Base-by-base conservation (phyloP, 2,797 vertebrate genomes). In the Monodelphis domestica region DNA sequence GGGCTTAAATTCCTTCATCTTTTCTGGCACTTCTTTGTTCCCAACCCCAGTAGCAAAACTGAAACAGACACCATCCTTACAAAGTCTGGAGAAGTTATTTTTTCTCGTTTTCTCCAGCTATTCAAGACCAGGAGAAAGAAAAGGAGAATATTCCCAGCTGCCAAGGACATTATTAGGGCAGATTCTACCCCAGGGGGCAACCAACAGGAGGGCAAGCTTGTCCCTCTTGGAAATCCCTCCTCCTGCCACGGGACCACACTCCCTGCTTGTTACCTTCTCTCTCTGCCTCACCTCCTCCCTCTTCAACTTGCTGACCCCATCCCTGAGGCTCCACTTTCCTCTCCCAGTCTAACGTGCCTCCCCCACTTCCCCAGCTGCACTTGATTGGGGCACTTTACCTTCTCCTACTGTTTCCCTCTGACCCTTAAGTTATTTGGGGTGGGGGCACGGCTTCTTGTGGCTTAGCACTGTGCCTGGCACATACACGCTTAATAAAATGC, bases 281-380 rank as follows among this genome's bases (percentile, higher is more conserved):
- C 50, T 10, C 53, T 10, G 1, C 0, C 0, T 10, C n/a, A 52
- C 4, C 53, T 29, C 21, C 12, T 10, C 11, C 17, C 50, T 4
- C 29, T 29, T 24, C 5, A 21, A 3, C 55, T n/a, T 12, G 7
- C 0, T 12, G 88, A 78, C 10, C 38, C 29, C 17, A 21, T 29
- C 9, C 15, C 0, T 17, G 90, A 26, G 70, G 24, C 53, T 92
- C n/a, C 54, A 53, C 59, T 28, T 53, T 45, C 45, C 59, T 54
- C 38, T 28, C 2, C 30, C 50, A 84, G 50, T 50, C 24, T 11
- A 45, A n/a, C 4, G 24, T 52, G 38, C 26, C 21, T 59, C 30
- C 1, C 10, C 12, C 38, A 57, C n/a, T 54, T 57, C 28, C 30
- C 24, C 70, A 45, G 84, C 11, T 84, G 21, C 10, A 84, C 24